A percentile compares a stretch with the other conserved stretches of the same genome.
Conservation (phyloP, 2,797 vertebrate genomes). For the Alosa sapidissima region DNA sequence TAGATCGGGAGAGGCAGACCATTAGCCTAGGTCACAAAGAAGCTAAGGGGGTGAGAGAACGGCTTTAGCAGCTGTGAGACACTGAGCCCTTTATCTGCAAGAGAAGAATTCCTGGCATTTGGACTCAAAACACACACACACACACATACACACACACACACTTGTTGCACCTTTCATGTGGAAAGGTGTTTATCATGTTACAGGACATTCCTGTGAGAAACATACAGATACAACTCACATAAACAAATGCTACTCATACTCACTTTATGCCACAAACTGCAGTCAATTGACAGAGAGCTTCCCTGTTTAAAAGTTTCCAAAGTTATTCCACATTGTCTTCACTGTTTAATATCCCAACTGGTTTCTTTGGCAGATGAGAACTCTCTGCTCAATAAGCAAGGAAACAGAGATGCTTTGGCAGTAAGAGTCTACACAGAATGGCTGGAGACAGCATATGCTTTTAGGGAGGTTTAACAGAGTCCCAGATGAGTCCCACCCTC, state of each 20-base stretch:
- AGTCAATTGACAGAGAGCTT: not conserved
- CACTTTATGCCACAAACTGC: not conserved
- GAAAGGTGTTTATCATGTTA: not conserved
- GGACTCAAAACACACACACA: slow-evolving; percentile 26
- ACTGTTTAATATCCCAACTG: not conserved
- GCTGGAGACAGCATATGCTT: slow-evolving; percentile 36
- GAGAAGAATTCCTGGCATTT: slow-evolving; percentile 42
- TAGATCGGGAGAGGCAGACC: not conserved
- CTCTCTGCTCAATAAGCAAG: not conserved
- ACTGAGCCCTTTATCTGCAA: slow-evolving; percentile 32
- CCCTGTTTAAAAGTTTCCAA: not conserved
- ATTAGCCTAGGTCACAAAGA: slow-evolving; percentile 26
- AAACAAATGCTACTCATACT: not conserved
- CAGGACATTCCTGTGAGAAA: not conserved
- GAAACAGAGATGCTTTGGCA: not conserved
- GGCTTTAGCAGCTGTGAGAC: slow-evolving; percentile 25
- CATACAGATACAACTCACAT: not conserved
- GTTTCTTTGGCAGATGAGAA: not conserved
- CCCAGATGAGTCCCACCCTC: slow-evolving; percentile 29
- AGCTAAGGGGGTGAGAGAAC: slow-evolving; percentile 18
- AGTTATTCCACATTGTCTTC: not conserved
- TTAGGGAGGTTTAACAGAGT: slow-evolving; percentile 23
- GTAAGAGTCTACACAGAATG: not conserved
- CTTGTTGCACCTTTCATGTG: slow-evolving; percentile 6
- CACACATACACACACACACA: slow-evolving; percentile 6